phyloP scores from a whole-genome alignment of 1,140 invertebrate genomes.

The Penaeus chinensis region DNA sequence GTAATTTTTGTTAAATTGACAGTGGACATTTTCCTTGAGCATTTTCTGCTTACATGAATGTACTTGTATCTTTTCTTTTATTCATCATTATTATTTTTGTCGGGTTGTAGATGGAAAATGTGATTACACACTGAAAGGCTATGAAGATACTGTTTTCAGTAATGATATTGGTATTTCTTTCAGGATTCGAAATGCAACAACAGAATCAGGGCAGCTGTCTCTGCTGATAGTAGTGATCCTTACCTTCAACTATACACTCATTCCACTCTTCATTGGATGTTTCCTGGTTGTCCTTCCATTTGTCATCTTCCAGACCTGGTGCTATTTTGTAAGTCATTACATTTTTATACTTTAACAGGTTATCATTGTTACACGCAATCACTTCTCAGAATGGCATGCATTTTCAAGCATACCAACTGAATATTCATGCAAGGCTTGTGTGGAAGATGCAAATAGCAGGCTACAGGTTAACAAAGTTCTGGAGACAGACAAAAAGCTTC shows the following conservation, averaged over 20 bases:
- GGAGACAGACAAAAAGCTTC: too few species aligned
- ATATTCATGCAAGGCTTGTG: too few species aligned
- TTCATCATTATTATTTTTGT: too few species aligned
- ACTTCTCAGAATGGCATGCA: slow-evolving; percentile 67
- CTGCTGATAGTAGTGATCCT: slow-evolving; percentile 61
- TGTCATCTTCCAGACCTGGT: slow-evolving; percentile 77
- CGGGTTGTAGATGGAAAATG: too few species aligned
- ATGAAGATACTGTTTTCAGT: slow-evolving; percentile 64
- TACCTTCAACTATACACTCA: slow-evolving; percentile 63
- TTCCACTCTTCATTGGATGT: slow-evolving; percentile 67
- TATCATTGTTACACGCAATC: slow-evolving; percentile 69
- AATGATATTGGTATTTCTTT: slow-evolving; percentile 1
- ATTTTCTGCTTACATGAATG: too few species aligned
- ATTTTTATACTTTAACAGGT: slow-evolving; percentile 68
- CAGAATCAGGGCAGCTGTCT: slow-evolving; percentile 48
- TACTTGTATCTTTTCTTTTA: too few species aligned
- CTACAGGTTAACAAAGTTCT: too few species aligned
- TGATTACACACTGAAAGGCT: too few species aligned
- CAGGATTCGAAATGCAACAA: slow-evolving; percentile 54
- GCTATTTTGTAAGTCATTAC: slow-evolving; percentile 54
- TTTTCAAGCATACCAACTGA: slow-evolving; percentile 67
- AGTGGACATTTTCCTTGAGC: too few species aligned
- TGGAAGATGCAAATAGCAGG: too few species aligned
- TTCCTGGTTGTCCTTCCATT: slow-evolving; percentile 76
- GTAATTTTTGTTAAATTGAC: too few species aligned